Conservation (phyloP, 1,140 invertebrate species). For the Wasmannia auropunctata region DNA sequence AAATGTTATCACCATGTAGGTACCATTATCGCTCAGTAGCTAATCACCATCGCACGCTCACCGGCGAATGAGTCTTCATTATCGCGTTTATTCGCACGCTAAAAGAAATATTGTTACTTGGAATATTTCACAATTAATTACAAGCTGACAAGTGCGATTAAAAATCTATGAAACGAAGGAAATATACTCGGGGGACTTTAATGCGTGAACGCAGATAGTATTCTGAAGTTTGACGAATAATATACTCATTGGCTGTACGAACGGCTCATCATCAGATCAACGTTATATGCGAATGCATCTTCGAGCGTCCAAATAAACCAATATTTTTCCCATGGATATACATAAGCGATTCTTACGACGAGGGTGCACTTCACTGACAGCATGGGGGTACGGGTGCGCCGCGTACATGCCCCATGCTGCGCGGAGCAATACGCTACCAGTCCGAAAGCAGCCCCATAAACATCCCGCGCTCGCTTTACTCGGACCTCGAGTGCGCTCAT, state of each 20-base stretch:
- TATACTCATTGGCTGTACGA: slow-evolving; percentile 2
- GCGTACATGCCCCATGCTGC: slow-evolving; percentile 80
- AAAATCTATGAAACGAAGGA: neutral
- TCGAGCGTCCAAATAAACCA: slow-evolving; percentile 80
- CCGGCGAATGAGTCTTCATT: neutral
- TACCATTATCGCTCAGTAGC: neutral
- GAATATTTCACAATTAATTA: neutral
- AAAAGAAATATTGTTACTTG: neutral
- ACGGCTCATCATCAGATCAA: slow-evolving; percentile 21
- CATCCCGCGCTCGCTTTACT: slow-evolving; percentile 76
- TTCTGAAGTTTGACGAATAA: neutral
- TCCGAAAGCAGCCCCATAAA: slow-evolving; percentile 78
- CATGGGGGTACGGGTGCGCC: slow-evolving; percentile 80
- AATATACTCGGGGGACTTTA: neutral
- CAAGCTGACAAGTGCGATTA: neutral
- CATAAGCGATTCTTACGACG: slow-evolving; percentile 76
- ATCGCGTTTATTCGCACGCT: neutral
- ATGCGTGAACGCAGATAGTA: neutral
- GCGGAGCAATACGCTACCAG: slow-evolving; percentile 80
- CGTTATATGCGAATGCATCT: slow-evolving; percentile 70
- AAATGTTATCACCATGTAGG: slow-evolving; percentile 33
- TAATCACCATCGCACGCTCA: neutral
- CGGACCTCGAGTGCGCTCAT: slow-evolving; percentile 74
- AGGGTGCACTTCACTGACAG: slow-evolving; percentile 75
- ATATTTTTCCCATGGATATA: slow-evolving; percentile 84